Evolutionary conservation across 2,888 invertebrate genomes (phyloP), one percentile per base, ranked within the genome.

Genomic region (Glaucopsyche alexis): DNA sequence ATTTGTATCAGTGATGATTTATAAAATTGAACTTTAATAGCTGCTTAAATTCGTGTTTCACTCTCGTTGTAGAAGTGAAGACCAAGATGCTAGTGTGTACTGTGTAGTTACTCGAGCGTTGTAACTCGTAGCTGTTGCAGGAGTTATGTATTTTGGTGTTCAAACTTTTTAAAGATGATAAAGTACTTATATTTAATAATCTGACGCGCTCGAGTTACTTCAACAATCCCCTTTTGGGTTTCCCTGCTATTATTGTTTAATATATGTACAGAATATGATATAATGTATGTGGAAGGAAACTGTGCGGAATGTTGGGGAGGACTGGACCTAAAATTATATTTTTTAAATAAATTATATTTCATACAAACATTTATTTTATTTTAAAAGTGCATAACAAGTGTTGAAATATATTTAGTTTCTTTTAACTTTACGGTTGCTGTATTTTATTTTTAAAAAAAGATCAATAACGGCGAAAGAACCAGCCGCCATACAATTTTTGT

Each of bases 281-380:
- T 52, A 55, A 55, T 19, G 16, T 16, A 19, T 38, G 60, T 60
- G 7, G 29, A 38, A 14, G 29, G 29, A 14, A 38, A 60, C 11
- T 14, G 13, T 60, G 13, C 60, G 29, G 60, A 29, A 7, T 38
- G 29, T 60, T 60, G 14, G 29, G 6, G 7, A 60, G 60, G 60
- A 60, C 38, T 60, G 60, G 29, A 60, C 16, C 52, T 52, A 14
- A n/a, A 66, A 66, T 8, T 66, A 66, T 66, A 66, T 66, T 66
- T 66, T 55, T 66, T 40, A 42, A 66, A 66, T 66, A 66, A 66
- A 66, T 66, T 42, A 42, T 66, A 66, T 66, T 66, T 66, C 40
- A 42, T 40, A 66, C n/a, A 7, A 2, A 29, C 2, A 65, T 6
- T 29, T 8, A 5, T 65, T 65, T 65, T 40, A 65, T 65, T 50